Evolutionary conservation across 92 coral and sea anemone genomes (phyloP), one percentile per base, ranked within the genome.

Genomic region (Galaxea fascicularis): DNA sequence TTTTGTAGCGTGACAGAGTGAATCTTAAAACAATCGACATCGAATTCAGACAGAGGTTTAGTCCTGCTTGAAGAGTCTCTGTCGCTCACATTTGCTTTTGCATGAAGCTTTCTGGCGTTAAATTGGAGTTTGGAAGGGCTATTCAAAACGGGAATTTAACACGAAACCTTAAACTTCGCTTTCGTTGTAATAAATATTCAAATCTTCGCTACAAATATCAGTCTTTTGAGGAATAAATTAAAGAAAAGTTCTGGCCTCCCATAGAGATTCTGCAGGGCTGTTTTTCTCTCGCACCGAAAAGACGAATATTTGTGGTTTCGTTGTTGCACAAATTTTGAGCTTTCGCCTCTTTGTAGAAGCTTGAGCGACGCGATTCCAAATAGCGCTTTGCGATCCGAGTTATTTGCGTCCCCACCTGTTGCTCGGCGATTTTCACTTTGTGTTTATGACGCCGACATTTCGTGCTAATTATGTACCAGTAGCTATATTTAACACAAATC

Each of bases 1-100:
- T 74, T 65, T 83, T 71, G 81, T 91, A 74, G 94, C 94, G 94
- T 91, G 94, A 91, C 94, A 89, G 74, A 35, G 46, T 69, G 58
- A 89, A 89, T 81, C 60, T 58, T 83, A 80, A 70, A 86, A 73
- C 63, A 77, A 83, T 73, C 65, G 27, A 65, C 64, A 65, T 44
- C 53, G 30, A 67, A 52, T 71, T 53, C n/a, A 22, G 71, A 57
- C 58, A 70, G 70, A 56, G 65, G 76, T 65, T 66, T 69, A 39
- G 51, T 21, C 64, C 77, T 30, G 90, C 88, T 90, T 82, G 65
- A 6, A 79, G 70, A 83, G 28, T 82, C 85, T 71, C 86, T 82
- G 78, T 82, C 44, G 69, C 59, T 71, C 41, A 58, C n/a, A 79
- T 79, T 66, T 29, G 44, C 62, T 5, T 65, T 66, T 79, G 29